phyloP scores from a whole-genome alignment of 2,888 invertebrate genomes.

The Leptinotarsa peninsularis region DNA sequence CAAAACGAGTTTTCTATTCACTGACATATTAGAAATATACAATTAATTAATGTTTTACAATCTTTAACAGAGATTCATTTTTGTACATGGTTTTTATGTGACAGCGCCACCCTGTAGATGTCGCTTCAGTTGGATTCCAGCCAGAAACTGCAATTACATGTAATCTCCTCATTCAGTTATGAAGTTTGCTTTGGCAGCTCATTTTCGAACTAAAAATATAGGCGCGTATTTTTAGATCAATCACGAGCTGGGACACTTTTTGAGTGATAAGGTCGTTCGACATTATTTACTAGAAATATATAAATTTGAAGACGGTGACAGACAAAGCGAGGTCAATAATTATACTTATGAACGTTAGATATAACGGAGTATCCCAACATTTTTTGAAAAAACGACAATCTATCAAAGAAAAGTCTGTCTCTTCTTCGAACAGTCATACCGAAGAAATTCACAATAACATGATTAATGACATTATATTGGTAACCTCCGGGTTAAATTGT shows the following conservation, averaged over 20 bases:
- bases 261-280: slow-evolving; percentile 15
- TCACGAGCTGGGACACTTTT: slow-evolving; percentile 15
- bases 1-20: too few species aligned
- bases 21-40: too few species aligned
- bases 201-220: slow-evolving; percentile 17
- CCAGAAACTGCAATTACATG: slow-evolving; percentile 36
- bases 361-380: too few species aligned
- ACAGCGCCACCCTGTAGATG: not conserved
- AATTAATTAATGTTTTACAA: not conserved
- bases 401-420: too few species aligned
- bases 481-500: too few species aligned
- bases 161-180: slow-evolving; percentile 32
- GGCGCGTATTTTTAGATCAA: slow-evolving; percentile 18
- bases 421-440: too few species aligned
- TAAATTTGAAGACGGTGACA: not conserved
- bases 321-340: not conserved
- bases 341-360: too few species aligned
- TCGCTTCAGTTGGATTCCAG: slow-evolving; percentile 18
- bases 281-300: not conserved
- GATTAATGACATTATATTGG: too few species aligned
- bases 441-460: too few species aligned
- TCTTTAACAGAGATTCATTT: not conserved
- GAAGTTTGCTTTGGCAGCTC: slow-evolving; percentile 24
- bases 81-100: not conserved
- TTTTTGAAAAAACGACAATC: too few species aligned